Evolutionary conservation across 2,113 vertebrate species (phyloP), one percentile per base, ranked within the genome.

Genomic region (Bostrychus sinensis): DNA sequence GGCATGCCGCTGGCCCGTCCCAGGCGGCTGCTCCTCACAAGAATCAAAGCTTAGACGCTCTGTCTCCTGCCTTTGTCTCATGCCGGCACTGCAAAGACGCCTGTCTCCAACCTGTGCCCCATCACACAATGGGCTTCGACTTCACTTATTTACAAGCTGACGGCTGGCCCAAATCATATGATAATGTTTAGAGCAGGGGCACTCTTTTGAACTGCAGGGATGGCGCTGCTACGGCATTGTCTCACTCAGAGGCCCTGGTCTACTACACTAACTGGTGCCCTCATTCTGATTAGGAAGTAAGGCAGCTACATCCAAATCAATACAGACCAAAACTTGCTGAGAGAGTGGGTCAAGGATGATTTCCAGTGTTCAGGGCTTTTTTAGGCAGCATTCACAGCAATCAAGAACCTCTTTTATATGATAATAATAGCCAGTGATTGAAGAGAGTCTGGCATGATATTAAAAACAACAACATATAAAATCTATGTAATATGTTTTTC

Each of bases 41-140:
- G 84, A 89, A 92, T 92, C 89, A 93, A 90, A 91, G 90, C 86
- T 92, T 89, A 92, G 92, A 91, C 91, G 87, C 78, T 74, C 86
- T 90, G 92, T 91, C 92, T 91, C 89, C 87, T 84, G 84, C 88
- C 80, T 88, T 90, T 91, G 91, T 92, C 88, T 90, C 86, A 86
- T 76, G 88, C 75, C 82, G 77, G 81, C 81, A 86, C 79, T 86
- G 86, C 81, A 76, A 84, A 90, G 92, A 89, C 91, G 86, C 75
- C 89, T 88, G 89, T 90, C 91, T 91, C 87, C 87, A 90, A 88
- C 84, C 86, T 82, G 87, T 75, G 84, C 89, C 88, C 88, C 82
- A 67, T 71, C 82, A 89, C 85, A 90, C 91, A 91, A 89, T 85
- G 67, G 89, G 69, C 83, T 88, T 90, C 82, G 80, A 88, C 88